phyloP scores from a whole-genome alignment of 2,113 vertebrate genomes.

The Phylloscopus trochilus region DNA sequence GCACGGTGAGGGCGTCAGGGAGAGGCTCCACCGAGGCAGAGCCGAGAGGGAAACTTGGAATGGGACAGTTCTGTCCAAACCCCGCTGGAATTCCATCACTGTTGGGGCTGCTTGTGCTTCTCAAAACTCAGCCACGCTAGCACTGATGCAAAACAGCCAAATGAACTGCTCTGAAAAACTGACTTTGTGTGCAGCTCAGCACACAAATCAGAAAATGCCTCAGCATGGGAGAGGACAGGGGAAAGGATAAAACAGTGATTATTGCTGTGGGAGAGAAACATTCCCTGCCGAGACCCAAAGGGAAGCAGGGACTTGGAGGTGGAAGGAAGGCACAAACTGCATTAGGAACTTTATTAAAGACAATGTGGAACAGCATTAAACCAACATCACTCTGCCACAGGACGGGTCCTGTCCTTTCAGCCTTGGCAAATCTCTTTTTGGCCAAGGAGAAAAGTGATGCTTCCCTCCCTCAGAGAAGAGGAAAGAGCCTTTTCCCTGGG shows the following conservation, averaged over 20 bases:
- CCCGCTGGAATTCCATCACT: background rate
- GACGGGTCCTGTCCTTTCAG: background rate
- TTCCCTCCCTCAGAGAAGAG: background rate
- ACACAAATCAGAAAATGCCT: background rate
- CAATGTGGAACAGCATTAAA: background rate
- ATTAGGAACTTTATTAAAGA: background rate
- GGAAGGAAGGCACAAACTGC: background rate
- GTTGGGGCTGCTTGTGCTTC: background rate
- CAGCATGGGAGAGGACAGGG: fast-evolving
- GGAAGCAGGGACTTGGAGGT: background rate
- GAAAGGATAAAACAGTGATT: background rate
- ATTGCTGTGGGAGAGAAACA: background rate
- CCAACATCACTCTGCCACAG: too few species aligned
- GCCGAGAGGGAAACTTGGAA: background rate
- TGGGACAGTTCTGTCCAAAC: background rate
- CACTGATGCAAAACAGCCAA: background rate
- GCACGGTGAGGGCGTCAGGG: background rate
- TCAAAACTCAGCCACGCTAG: background rate
- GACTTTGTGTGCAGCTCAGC: background rate
- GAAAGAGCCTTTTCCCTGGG: background rate
- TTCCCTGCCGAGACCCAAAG: background rate
- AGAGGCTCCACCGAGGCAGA: background rate
- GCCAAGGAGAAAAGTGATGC: background rate
- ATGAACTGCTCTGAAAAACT: background rate
- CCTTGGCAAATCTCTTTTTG: background rate